phyloP scores from a whole-genome alignment of 2,888 invertebrate genomes.

The Bellardia pandia region DNA sequence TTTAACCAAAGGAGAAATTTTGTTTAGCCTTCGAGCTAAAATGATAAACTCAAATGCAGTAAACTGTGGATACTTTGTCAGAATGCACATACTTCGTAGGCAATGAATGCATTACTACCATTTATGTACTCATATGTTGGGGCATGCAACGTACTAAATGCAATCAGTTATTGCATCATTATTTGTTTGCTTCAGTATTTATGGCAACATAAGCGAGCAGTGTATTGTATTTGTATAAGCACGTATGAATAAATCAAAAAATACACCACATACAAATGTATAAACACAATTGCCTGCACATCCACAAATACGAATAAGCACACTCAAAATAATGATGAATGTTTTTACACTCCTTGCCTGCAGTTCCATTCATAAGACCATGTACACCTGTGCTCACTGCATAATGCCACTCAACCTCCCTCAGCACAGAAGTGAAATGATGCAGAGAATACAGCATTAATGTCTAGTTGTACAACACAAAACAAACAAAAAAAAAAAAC shows the following conservation, averaged over 20 bases:
- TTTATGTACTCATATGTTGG: slow-evolving; percentile 8
- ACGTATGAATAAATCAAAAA: slow-evolving; percentile 67
- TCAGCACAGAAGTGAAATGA: slow-evolving; percentile 11
- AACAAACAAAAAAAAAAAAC: not conserved
- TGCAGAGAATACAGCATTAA: not conserved
- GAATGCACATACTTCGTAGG: not conserved
- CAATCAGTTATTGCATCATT: slow-evolving; percentile 59
- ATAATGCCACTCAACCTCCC: slow-evolving; percentile 20
- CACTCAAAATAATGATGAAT: slow-evolving; percentile 32
- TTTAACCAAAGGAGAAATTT: slow-evolving; percentile 16
- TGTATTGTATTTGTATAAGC: slow-evolving; percentile 51
- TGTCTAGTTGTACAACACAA: not conserved
- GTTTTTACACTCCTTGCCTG: slow-evolving; percentile 39
- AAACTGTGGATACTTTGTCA: slow-evolving; percentile 33
- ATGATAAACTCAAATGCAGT: slow-evolving; percentile 52
- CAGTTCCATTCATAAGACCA: slow-evolving; percentile 36
- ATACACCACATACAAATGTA: not conserved
- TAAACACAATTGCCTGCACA: not conserved
- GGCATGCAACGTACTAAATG: slow-evolving; percentile 40
- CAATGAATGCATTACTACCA: not conserved
- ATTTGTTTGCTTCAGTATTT: slow-evolving; percentile 56
- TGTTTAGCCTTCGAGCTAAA: slow-evolving; percentile 31
- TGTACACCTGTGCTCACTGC: slow-evolving; percentile 43
- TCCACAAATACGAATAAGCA: not conserved
- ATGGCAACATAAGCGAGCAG: slow-evolving; percentile 41